These are phyloP conservation scores for Siniperca chuatsi DNA, from an alignment of 2,113 vertebrate genomes.

Conservation along the genomic window DNA sequence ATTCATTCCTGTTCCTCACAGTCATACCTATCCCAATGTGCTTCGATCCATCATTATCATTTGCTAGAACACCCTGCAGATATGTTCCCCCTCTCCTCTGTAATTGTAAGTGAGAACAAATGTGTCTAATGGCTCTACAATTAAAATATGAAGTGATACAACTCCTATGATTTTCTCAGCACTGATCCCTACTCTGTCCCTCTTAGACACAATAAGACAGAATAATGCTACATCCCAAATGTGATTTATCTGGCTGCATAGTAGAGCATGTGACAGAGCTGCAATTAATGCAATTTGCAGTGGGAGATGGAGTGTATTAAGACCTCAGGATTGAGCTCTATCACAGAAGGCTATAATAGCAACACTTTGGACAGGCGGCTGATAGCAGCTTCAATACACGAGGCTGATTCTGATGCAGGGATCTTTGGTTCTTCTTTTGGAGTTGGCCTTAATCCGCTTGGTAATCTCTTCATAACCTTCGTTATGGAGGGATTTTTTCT, in stretches of 20 bases:
- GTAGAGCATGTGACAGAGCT: constrained; percentile 34
- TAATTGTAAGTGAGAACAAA: constrained; percentile 45
- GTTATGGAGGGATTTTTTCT: constrained; percentile 31
- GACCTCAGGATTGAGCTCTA: constrained; percentile 52
- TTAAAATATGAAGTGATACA: constrained; percentile 47
- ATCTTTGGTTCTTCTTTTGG: constrained; percentile 42
- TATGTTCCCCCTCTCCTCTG: neutral
- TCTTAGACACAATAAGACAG: constrained; percentile 47
- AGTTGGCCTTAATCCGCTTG: constrained; percentile 54
- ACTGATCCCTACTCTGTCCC: constrained; percentile 19
- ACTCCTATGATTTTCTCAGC: constrained; percentile 45
- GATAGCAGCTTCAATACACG: constrained; percentile 42
- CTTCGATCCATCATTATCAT: constrained; percentile 6
- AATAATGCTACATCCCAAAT: constrained; percentile 46
- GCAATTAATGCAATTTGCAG: constrained; percentile 54
- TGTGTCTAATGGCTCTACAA: constrained; percentile 37
- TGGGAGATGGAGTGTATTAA: constrained; percentile 39
- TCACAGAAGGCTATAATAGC: constrained; percentile 54
- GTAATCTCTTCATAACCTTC: constrained; percentile 63
- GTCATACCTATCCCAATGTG: neutral
- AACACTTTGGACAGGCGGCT: constrained; percentile 43
- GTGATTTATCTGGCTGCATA: constrained; percentile 48
- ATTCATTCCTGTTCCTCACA: neutral
- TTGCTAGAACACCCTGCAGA: neutral
- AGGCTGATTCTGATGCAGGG: constrained; percentile 52